Base-by-base conservation (phyloP, 2,797 vertebrate species). In the Sphaeramia orbicularis region DNA sequence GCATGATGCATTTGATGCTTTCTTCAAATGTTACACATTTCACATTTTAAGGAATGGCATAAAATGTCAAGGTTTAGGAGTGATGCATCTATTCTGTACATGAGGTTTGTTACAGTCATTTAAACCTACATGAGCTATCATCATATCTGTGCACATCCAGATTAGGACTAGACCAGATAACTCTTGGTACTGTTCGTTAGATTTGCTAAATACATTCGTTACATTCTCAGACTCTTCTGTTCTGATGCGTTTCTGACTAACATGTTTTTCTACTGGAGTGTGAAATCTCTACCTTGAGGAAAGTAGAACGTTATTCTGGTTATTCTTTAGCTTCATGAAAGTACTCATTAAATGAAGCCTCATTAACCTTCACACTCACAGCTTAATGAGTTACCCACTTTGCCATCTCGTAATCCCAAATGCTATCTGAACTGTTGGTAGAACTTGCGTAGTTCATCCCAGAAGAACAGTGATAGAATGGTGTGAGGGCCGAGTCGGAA, bases 401-500 rank as follows among this genome's bases (percentile, higher is more conserved):
- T 44, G 24, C 37, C 8, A 5, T 2, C 6, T 71, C 40, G 38
- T 55, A 2, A 18, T 72, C 65, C 54, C 57, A 1, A 41, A 47
- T 65, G 86, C 80, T 93, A 93, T 79, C 87, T 90, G 78, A 77
- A 16, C 43, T 55, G 65, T 56, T 65, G 18, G 88, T 91, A 87
- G 4, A 88, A 16, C 80, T 91, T 93, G 40, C 92, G 92, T 2
- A 95, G 81, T 71, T 95, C 91, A 19, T 94, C 90, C 95, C 95
- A 95, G 86, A 95, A 94, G 72, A 95, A 87, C 73, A 95, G 60
- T 6, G 92, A 94, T 66, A 95, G 90, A 38, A 95, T 92, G 53
- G 95, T 95, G 88, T 95, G 95, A 0, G 95, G 95, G 1, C 95
- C 95, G 0, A 95, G 78, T 10, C 95, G 87, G 86, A 95, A 95